phyloP scores from a whole-genome alignment of 2,113 vertebrate species.

The Fukomys damarensis region DNA sequence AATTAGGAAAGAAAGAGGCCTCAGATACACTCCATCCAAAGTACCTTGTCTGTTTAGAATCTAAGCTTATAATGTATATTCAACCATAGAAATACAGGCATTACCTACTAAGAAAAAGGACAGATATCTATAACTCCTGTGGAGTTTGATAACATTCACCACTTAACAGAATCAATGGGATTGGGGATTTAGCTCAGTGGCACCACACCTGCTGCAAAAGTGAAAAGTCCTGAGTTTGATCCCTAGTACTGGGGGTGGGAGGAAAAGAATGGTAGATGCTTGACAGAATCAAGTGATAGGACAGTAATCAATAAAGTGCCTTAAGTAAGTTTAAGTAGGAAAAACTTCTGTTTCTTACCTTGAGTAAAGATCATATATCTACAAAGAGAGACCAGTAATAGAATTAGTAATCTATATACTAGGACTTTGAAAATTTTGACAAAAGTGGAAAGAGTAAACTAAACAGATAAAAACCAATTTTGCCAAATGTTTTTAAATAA shows the following conservation, averaged over 20 bases:
- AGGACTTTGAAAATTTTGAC: background rate
- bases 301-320: background rate
- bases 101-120: background rate
- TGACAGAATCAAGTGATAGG: background rate
- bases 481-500: background rate
- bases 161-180: background rate
- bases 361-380: background rate
- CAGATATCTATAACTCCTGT: background rate
- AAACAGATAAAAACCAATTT: background rate
- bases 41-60: background rate
- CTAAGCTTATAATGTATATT: background rate
- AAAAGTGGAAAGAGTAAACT: background rate
- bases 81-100: background rate
- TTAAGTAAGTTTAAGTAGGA: background rate
- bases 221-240: no score
- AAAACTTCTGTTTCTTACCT: background rate
- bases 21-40: background rate
- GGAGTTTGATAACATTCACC: background rate
- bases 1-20: background rate
- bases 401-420: background rate
- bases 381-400: background rate
- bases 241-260: no score
- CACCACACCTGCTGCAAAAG: no score
- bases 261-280: background rate
- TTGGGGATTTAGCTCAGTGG: no score